These are phyloP conservation scores for Zoanthus sociatus DNA, from an alignment of 92 coral and sea anemone species.

Conservation along the genomic window DNA sequence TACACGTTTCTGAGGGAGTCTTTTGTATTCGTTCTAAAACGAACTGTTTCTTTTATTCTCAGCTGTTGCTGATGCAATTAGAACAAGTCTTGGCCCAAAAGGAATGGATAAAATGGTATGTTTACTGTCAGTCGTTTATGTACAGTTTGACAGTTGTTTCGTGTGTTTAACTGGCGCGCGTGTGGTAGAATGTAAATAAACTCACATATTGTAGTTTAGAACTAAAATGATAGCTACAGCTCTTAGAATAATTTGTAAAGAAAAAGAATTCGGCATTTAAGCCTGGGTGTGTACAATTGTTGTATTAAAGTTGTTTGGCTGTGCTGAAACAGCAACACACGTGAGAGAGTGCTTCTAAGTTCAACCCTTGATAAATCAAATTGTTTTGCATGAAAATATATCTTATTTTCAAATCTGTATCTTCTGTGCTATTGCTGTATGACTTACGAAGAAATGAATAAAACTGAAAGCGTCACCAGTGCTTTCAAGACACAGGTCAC, in stretches of 20 bases:
- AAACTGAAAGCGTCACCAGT: no score
- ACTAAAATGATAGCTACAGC: not conserved
- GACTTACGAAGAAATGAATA: no score
- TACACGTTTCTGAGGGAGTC: not conserved
- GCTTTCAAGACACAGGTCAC: no score
- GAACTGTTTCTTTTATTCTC: not conserved
- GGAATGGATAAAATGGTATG: constrained; percentile 99
- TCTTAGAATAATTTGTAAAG: not conserved
- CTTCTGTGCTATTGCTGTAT: no score
- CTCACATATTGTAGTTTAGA: not conserved
- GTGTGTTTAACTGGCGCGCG: constrained; percentile 24
- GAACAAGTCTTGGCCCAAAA: constrained; percentile 98
- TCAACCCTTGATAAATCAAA: no score
- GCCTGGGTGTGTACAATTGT: not conserved
- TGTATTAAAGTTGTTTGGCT: no score
- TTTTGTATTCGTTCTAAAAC: not conserved
- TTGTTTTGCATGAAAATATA: no score
- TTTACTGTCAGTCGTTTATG: constrained; percentile 14
- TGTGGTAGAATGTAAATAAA: not conserved
- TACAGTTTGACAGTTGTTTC: constrained; percentile 41
- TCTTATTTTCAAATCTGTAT: no score
- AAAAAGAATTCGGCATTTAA: not conserved
- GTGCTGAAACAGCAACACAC: no score
- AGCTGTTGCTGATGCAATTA: constrained; percentile 97
- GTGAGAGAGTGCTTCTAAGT: no score